Conservation (phyloP, 2,888 invertebrate species). For the Actias luna region DNA sequence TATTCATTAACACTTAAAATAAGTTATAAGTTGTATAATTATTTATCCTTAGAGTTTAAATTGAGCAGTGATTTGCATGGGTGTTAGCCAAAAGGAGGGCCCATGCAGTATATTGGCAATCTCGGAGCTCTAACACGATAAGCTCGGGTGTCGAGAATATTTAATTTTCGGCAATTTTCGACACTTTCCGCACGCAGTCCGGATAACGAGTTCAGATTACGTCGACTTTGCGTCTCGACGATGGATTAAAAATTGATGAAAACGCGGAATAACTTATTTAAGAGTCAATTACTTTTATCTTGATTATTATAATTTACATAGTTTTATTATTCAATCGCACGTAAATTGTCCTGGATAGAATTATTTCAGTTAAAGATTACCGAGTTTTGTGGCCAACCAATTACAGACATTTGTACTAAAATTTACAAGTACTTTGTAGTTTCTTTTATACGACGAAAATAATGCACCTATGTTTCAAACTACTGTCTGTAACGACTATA, state of each 20-base stretch:
- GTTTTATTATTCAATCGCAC: neutral
- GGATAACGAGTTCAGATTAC: slow-evolving; percentile 16
- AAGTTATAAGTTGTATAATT: too few relatives aligned
- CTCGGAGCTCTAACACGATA: slow-evolving; percentile 76
- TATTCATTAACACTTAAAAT: too few relatives aligned
- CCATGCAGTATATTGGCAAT: slow-evolving; percentile 69
- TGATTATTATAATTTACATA: neutral
- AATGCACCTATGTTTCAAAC: neutral
- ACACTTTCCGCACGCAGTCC: slow-evolving; percentile 33
- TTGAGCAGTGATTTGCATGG: slow-evolving; percentile 58
- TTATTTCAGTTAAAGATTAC: neutral
- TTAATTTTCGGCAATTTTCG: slow-evolving; percentile 70
- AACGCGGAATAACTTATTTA: neutral
- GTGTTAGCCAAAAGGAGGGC: slow-evolving; percentile 40
- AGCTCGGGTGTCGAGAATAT: slow-evolving; percentile 61
- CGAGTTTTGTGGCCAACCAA: too few relatives aligned
- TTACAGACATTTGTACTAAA: too few relatives aligned
- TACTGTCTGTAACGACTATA: neutral
- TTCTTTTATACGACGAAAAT: neutral
- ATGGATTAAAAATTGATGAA: slow-evolving; percentile 12
- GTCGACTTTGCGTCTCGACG: slow-evolving; percentile 4
- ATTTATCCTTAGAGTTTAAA: slow-evolving; percentile 41
- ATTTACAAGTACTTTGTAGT: too few relatives aligned
- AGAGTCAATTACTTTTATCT: slow-evolving; percentile 6
- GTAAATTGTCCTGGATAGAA: neutral